Conservation (phyloP, 2,113 vertebrate genomes). For the Onychostoma macrolepis region DNA sequence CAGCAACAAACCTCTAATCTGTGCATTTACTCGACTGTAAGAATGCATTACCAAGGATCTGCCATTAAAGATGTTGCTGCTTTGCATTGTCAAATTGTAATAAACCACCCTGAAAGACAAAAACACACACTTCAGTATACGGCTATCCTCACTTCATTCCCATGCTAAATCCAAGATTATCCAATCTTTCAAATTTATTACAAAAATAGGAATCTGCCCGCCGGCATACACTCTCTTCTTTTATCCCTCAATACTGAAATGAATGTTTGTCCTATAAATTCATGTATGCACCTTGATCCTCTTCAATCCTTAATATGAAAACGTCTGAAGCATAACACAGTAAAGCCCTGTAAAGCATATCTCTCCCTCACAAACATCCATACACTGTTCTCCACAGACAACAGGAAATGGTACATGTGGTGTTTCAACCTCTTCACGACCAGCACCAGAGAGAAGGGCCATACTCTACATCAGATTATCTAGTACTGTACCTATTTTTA, state of each 20-base stretch:
- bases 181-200: slow-evolving; percentile 3
- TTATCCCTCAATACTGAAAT: slow-evolving; percentile 28
- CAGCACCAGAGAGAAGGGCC: background rate
- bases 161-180: slow-evolving; percentile 24
- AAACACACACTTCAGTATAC: background rate
- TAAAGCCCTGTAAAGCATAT: slow-evolving; percentile 17
- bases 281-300: slow-evolving; percentile 36
- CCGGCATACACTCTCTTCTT: background rate
- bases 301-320: slow-evolving; percentile 41
- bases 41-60: background rate
- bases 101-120: background rate
- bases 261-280: slow-evolving; percentile 37
- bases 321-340: slow-evolving; percentile 17
- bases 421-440: background rate
- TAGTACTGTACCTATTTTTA: background rate
- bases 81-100: background rate
- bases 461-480: background rate
- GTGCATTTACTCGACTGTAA: background rate
- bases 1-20: background rate
- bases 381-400: background rate
- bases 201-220: background rate
- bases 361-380: slow-evolving; percentile 28
- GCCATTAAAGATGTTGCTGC: background rate
- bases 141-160: background rate
- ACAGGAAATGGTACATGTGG: background rate